Evolutionary conservation across 2,888 invertebrate genomes (phyloP).

Genomic region (Nasonia oneida): DNA sequence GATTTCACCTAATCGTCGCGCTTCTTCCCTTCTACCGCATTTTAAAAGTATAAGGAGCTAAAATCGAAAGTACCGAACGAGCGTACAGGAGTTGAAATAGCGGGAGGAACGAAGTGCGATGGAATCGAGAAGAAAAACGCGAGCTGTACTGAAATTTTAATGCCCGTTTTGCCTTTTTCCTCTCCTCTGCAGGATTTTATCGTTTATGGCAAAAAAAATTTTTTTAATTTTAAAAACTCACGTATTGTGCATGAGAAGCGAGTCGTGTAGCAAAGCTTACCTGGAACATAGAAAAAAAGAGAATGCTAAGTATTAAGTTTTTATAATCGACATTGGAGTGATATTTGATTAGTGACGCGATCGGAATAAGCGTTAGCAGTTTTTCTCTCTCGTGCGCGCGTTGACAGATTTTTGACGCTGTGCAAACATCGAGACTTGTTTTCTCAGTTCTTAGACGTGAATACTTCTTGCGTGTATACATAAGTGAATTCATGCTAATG

Average conservation of each 20-base stretch:
- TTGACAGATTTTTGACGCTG: slow-evolving; percentile 26
- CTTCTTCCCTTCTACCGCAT: not conserved
- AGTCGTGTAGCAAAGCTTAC: slow-evolving; percentile 23
- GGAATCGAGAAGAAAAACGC: slow-evolving; percentile 26
- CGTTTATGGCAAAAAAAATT: too few species aligned
- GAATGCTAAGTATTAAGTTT: not conserved
- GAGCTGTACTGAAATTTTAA: slow-evolving; percentile 42
- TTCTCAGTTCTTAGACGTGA: slow-evolving; percentile 1
- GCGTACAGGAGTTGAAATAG: not conserved
- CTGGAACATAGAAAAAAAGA: slow-evolving; percentile 37
- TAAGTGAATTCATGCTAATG: not conserved
- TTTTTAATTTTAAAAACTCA: not conserved
- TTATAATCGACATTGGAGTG: slow-evolving; percentile 5
- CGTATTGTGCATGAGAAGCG: not conserved
- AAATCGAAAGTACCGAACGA: not conserved
- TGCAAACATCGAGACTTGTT: slow-evolving; percentile 33
- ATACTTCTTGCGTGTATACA: not conserved
- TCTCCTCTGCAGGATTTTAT: not conserved
- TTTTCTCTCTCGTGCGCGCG: too few species aligned
- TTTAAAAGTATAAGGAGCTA: not conserved
- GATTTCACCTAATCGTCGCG: not conserved
- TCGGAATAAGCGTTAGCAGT: slow-evolving; percentile 10
- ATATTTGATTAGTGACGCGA: slow-evolving; percentile 5
- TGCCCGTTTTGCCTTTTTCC: not conserved
- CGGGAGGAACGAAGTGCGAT: slow-evolving; percentile 37